phyloP scores from a whole-genome alignment of 2,888 invertebrate species.

The Myathropa florea region DNA sequence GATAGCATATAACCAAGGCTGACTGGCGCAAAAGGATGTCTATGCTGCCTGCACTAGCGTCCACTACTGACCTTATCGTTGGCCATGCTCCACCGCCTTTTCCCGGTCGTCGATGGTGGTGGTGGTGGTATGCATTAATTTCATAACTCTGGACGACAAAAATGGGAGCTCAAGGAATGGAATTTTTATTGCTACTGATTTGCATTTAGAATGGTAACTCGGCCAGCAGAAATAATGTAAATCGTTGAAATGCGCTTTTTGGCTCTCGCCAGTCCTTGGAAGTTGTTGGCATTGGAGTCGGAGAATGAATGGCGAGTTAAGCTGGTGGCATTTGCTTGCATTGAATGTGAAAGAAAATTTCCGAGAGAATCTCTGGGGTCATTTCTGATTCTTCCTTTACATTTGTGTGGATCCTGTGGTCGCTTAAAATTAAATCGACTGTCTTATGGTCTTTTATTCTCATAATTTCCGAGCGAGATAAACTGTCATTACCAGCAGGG shows the following conservation, averaged over 20 bases:
- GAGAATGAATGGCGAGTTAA: neutral
- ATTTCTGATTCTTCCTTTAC: neutral
- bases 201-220: slow-evolving; percentile 53
- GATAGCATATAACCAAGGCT: neutral
- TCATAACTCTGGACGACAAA: slow-evolving; percentile 10
- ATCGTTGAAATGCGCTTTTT: slow-evolving; percentile 32
- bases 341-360: neutral
- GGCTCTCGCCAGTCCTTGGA: neutral
- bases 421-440: neutral
- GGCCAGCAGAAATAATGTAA: slow-evolving; percentile 22
- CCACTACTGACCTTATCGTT: slow-evolving; percentile 44
- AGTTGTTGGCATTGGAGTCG: neutral
- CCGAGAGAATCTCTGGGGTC: neutral
- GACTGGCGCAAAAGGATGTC: slow-evolving; percentile 25
- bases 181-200: slow-evolving; percentile 61
- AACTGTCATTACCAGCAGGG: slow-evolving; percentile 50
- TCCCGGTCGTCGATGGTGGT: neutral
- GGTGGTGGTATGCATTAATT: slow-evolving; percentile 30
- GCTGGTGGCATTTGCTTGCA: slow-evolving; percentile 1
- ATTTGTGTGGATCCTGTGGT: neutral
- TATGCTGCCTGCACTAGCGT: neutral
- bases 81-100: neutral
- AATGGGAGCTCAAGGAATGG: slow-evolving; percentile 14
- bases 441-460: neutral
- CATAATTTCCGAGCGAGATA: slow-evolving; percentile 19